Conservation (phyloP, 2,797 vertebrate genomes). For the Naso thynnoides region DNA sequence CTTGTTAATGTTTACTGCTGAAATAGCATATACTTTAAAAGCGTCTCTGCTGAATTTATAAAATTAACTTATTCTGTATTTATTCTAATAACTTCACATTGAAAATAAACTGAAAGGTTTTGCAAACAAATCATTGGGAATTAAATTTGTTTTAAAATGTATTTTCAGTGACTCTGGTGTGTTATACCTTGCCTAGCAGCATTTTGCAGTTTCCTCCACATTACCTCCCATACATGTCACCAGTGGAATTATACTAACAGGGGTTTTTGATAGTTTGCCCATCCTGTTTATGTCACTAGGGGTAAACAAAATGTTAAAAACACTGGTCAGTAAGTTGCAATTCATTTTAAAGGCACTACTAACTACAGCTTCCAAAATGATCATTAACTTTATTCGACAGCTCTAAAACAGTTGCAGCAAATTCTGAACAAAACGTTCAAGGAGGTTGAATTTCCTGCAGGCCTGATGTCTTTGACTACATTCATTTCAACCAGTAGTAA, state of each 20-base stretch:
- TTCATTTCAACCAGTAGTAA: neutral
- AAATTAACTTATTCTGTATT: constrained; percentile 5
- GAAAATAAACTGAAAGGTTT: constrained; percentile 23
- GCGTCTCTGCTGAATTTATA: neutral
- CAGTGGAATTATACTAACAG: neutral
- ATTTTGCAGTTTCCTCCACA: neutral
- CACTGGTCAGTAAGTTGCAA: neutral
- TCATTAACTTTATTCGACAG: neutral
- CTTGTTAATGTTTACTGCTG: neutral
- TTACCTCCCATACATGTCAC: neutral
- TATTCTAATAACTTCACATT: neutral
- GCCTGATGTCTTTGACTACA: neutral
- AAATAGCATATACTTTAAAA: neutral
- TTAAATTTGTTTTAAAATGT: neutral
- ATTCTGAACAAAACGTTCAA: neutral
- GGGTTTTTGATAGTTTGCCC: neutral
- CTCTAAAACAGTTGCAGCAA: neutral
- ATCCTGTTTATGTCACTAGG: neutral
- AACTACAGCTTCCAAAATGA: neutral
- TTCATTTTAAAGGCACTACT: neutral
- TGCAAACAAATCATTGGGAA: constrained; percentile 2
- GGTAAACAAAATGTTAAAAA: neutral
- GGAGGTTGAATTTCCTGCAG: neutral
- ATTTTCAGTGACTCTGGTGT: neutral
- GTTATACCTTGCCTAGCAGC: neutral